Base-by-base conservation (phyloP, 2,113 vertebrate species). In the Grammomys surdaster region DNA sequence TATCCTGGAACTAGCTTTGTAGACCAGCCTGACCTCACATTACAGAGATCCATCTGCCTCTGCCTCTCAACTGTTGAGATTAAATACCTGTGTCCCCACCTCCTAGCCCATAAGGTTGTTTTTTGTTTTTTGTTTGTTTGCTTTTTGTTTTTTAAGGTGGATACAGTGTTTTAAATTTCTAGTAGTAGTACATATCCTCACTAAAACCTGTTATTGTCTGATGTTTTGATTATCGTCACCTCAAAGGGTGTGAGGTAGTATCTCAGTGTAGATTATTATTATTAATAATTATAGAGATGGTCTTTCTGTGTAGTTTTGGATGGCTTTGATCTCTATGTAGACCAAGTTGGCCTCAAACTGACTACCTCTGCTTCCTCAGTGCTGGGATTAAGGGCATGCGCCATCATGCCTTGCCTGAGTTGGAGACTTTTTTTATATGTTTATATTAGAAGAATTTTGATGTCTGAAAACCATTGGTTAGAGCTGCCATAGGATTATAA, bases 391-490 rank as follows among this genome's bases (percentile, higher is more conserved):
- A 31, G 20, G 54, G 58, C 31, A 11, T 63, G 11, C 4, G 9
- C 31, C 5, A 46, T 6, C 19, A 90, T 14, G 0, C 12, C 40
- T 2, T 0, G 56, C 43, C 86, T 91, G 87, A 56, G 17, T 86
- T 78, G 51, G 67, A 70, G 84, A 65, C 28, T 56, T 60, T 91
- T 48, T 96, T 91, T 93, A 56, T 82, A 67, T 86, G 51, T 65
- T 56, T 78, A 40, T 5, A 19, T 24, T 72, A 51, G 19, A 85
- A 93, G 58, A 78, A 86, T 67, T 89, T 86, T 89, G 43, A 81
- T 89, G 22, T 73, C 28, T 91, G 84, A 72, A 95, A 97, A 73
- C 14, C n/a, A 54, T 36, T 92, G 16, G 22, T 89, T n/a, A 5
- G 43, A 81, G 72, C 43, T 0, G 24, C 40, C 70, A 11, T 11